These are phyloP conservation scores for Merluccius polli DNA, from an alignment of 2,797 vertebrate species.

Conservation along the genomic window DNA sequence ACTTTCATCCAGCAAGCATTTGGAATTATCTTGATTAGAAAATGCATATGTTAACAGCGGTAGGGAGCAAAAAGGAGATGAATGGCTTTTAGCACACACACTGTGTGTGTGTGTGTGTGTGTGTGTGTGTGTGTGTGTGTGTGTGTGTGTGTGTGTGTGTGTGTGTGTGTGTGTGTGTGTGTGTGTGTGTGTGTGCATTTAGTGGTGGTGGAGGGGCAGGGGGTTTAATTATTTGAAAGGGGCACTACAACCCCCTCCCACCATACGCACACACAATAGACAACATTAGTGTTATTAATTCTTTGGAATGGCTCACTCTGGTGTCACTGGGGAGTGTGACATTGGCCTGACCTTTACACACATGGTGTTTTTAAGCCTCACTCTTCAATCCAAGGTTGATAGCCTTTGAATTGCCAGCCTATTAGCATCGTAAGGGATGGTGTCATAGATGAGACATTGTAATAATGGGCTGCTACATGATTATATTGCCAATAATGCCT, in stretches of 20 bases:
- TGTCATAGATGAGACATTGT: constrained; percentile 40
- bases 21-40: not conserved
- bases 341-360: constrained; percentile 61
- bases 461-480: not conserved
- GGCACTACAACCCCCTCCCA: not conserved
- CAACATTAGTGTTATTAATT: constrained; percentile 69
- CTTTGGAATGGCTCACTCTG: constrained; percentile 53
- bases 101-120: not conserved
- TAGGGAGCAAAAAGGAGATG: not conserved
- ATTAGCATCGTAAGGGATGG: constrained; percentile 34
- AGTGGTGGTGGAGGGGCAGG: constrained; percentile 48
- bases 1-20: not conserved
- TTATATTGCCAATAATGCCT: constrained; percentile 23
- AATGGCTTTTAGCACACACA: not conserved
- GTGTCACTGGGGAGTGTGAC: constrained; percentile 37
- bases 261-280: constrained; percentile 27
- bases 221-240: constrained; percentile 2
- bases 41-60: not conserved
- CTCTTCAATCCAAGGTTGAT: constrained; percentile 1
- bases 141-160: no score
- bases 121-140: no score
- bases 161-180: not conserved
- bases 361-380: constrained; percentile 48
- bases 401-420: constrained; percentile 42
- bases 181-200: not conserved